Base-by-base conservation (phyloP, 1,140 invertebrate species). In the Drosophila jambulina region DNA sequence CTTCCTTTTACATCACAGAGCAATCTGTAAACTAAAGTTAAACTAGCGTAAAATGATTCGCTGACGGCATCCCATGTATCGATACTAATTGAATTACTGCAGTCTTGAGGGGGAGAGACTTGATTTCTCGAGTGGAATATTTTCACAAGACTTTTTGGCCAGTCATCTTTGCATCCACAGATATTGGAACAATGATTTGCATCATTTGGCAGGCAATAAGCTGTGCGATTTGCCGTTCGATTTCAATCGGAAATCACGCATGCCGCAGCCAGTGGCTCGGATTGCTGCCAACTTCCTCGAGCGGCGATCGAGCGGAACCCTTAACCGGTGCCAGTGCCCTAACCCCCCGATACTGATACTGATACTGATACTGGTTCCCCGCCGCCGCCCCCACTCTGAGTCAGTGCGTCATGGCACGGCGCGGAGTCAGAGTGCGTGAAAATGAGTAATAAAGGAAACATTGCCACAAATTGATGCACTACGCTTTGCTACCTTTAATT, bases 401-500 rank as follows among this genome's bases (percentile, higher is more conserved):
- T 29, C 59, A 34, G 32, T 29, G 59, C 23, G 64, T 48, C 63
- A 67, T 27, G 51, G 53, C 57, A 17, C 40, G 4, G 12, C 17
- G 29, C 25, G 23, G 34, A 69, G 42, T 23, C 70, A 72, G 43
- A 74, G 68, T 74, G 70, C 70, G 64, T 71, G 75, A 78, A 78
- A 78, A 63, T 71, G 76, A 75, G 77, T 61, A 80, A 75, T 75
- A 75, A 61, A 42, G 61, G 61, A 83, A 83, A 77, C 60, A 74
- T 57, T 80, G 59, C 82, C 82, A 49, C 74, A 83, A 80, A 84
- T 90, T 63, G 74, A 65, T 69, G 69, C 71, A 81, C 75, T 90
- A 63, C 67, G 38, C 76, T 57, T 57, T 60, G 79, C 64, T 80
- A 80, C 76, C 77, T 81, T 84, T 87, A 86, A 87, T 87, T 88